Base-by-base conservation (phyloP, 2,797 vertebrate species). In the Falco concolor region DNA sequence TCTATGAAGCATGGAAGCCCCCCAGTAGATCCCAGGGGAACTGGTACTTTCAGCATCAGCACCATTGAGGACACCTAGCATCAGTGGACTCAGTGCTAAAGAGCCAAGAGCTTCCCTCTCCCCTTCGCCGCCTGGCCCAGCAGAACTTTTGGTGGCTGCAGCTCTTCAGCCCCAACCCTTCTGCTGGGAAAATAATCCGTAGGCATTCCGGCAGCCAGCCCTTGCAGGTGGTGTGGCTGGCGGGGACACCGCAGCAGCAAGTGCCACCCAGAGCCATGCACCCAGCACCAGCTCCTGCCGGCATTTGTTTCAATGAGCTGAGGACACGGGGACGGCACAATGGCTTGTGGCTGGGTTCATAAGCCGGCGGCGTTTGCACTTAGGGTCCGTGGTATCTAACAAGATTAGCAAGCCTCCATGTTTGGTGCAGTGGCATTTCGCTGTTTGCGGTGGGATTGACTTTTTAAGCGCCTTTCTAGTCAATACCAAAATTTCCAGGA, bases 401-500 rank as follows among this genome's bases (percentile, higher is more conserved):
- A 52, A 59, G 82, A 75, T 78, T 73, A 91, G 38, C 45, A 81
- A 85, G 59, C 53, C 36, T 78, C 73, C 59, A 10, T 0, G 0
- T 36, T 34, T 42, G 45, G 28, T 56, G 38, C 65, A 44, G 32
- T 76, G 70, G 88, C 54, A 59, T 84, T 92, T 95, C 78, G 73
- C 81, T 89, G 53, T 87, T 57, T 21, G 23, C 40, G 32, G 12
- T 7, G 25, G 18, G 47, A 96, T 65, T 63, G 90, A 94, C 84
- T 83, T 84, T 87, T 79, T 61, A 82, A 92, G 82, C 4, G 5
- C 56, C 52, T 76, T 78, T 75, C 67, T 28, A 56, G 75, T 88
- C 85, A 59, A 86, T 90, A 73, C 13, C 32, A 67, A 73, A 68
- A 88, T 88, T 73, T 60, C 69, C 80, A 78, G 84, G 70, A 74